Base-by-base conservation (phyloP, 2,888 invertebrate species). In the Caenorhabditis virilis region DNA sequence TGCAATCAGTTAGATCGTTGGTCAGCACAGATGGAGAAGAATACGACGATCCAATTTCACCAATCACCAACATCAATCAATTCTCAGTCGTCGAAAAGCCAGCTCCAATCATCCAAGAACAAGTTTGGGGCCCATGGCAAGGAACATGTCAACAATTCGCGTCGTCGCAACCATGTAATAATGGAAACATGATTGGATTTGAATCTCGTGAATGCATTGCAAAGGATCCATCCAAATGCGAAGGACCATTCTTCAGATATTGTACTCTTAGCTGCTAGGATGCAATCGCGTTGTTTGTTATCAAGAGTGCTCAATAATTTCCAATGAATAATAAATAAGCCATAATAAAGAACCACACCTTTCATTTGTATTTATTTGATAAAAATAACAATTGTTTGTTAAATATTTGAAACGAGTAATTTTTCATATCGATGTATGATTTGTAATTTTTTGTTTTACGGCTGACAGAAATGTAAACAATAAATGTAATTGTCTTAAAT, bases 231-330 rank as follows among this genome's bases (percentile, higher is more conserved):
- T 54, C 71, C 13, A 55, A 71, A 43, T 83, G 83, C 52, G 77
- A 76, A 47, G 83, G 83, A 23, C 83, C 83, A 16, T 83, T 80
- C 74, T 83, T 83, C 74, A 53, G 82, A 26, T 82, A 82, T 50
- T 82, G 82, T 58, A 77, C 76, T 9, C 58, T 80, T 11, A 18
- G 39, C 13, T 72, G 69, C 50, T 72, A 57, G 38, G n/a, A n/a
- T n/a, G n/a, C n/a, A n/a, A n/a, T n/a, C n/a, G n/a, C n/a, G n/a
- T n/a, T n/a, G n/a, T n/a, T n/a, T n/a, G n/a, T n/a, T n/a, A n/a
- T n/a, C n/a, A n/a, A n/a, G n/a, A n/a, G n/a, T n/a, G n/a, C n/a
- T n/a, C n/a, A n/a, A n/a, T n/a, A n/a, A n/a, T n/a, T n/a, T n/a
- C n/a, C n/a, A n/a, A n/a, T n/a, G n/a, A n/a, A n/a, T n/a, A n/a